Evolutionary conservation across 2,888 invertebrate genomes (phyloP).

Genomic region (Heliconius charithonia): DNA sequence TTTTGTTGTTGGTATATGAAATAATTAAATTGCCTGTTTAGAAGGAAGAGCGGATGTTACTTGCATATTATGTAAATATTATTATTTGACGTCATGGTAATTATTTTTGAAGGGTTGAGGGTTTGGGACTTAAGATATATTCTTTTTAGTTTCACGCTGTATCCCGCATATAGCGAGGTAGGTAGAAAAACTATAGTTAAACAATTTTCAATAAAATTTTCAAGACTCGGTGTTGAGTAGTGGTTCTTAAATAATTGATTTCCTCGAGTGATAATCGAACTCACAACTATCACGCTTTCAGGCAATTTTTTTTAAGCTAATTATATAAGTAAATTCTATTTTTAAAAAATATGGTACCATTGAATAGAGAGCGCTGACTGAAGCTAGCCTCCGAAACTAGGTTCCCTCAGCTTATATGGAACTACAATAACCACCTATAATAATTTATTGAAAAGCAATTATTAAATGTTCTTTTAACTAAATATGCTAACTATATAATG

Average conservation of each 20-base stretch:
- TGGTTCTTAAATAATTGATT: not conserved
- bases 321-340: too few relatives aligned
- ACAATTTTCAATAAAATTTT: not conserved
- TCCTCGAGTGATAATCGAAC: too few relatives aligned
- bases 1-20: not conserved
- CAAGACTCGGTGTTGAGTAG: not conserved
- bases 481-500: not conserved
- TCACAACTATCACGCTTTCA: too few relatives aligned
- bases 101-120: not conserved
- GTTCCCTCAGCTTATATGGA: too few relatives aligned
- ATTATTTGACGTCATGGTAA: not conserved
- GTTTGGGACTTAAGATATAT: not conserved
- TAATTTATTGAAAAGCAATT: too few relatives aligned
- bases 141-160: not conserved
- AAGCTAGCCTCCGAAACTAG: too few relatives aligned
- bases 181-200: not conserved
- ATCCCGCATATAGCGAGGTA: not conserved
- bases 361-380: too few relatives aligned
- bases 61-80: not conserved
- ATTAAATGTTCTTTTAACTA: not conserved
- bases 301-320: too few relatives aligned
- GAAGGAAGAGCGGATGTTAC: slow-evolving; percentile 3
- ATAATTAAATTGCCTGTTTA: not conserved
- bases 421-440: too few relatives aligned
- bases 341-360: too few relatives aligned